These are phyloP conservation scores for Helicolenus hilgendorfi DNA, from an alignment of 2,797 vertebrate species.

Conservation along the genomic window DNA sequence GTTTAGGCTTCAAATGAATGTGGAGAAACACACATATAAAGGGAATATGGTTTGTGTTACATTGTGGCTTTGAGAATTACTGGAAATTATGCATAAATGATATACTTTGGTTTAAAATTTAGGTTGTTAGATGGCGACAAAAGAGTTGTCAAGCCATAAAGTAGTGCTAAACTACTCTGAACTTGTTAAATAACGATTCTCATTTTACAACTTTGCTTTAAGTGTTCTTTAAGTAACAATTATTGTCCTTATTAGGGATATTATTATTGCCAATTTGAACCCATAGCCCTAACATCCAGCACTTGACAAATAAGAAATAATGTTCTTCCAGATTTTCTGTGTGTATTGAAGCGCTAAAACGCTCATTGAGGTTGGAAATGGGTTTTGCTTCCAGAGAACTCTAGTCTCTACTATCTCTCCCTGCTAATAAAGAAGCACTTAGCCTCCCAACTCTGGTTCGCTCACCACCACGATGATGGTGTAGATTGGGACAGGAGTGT, in stretches of 20 bases:
- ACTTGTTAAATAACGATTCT: neutral
- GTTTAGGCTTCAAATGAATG: neutral
- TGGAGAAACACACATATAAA: neutral
- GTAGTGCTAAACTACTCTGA: neutral
- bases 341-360: conserved; percentile 1
- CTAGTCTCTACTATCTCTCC: neutral
- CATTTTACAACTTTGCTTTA: neutral
- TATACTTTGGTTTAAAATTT: neutral
- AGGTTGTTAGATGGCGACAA: neutral
- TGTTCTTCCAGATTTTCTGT: neutral
- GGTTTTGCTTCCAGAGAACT: neutral
- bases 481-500: neutral
- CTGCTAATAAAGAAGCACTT: conserved; percentile 48
- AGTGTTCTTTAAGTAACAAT: neutral
- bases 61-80: neutral
- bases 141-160: neutral
- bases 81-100: neutral
- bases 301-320: conserved; percentile 6
- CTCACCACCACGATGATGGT: neutral
- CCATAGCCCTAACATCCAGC: neutral
- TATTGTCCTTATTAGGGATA: neutral
- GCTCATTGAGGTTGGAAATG: conserved; percentile 46
- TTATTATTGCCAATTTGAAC: neutral
- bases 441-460: neutral
- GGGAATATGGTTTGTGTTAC: neutral